Evolutionary conservation across 2,888 invertebrate genomes (phyloP), one percentile per base, ranked within the genome.

Genomic region (Selenia dentaria): DNA sequence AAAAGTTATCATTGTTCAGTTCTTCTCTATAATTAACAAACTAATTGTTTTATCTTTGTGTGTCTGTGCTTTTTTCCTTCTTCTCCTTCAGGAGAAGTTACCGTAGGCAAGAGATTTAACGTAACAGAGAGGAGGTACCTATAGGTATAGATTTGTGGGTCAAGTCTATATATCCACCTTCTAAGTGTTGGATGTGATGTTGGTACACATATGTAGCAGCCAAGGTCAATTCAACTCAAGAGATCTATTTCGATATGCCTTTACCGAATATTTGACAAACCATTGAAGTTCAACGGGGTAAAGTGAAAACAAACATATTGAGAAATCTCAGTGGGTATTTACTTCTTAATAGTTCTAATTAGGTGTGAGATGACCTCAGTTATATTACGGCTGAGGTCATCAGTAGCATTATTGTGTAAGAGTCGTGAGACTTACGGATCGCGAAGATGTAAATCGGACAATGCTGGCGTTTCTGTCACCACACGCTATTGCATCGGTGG

Each of bases 361-460:
- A 33, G 24, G 33, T 29, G 24, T 20, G 9, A 22, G 18, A 36
- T 32, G 40, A 37, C 46, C 46, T 41, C 32, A 27, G 24, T 29
- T 16, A 11, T n/a, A n/a, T 25, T 43, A 33, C 22, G 26, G 25
- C 10, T 31, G 36, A 41, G 41, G 52, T 33, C 42, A 36, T 33
- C 41, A 35, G 8, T 22, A 22, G 5, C 20, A 22, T 22, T 6
- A 3, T 6, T 4, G 6, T 44, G 48, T 52, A 48, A 38, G 52
- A 52, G 25, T 12, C 24, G 36, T 11, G 35, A 18, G 45, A 36
- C 36, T 14, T 10, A 25, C 11, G n/a, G n/a, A n/a, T n/a, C n/a
- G 25, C n/a, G 14, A 16, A 39, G 40, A 35, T 39, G 10, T 11
- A n/a, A 32, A 31, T 44, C 38, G 34, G 43, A 53, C 48, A 52